phyloP scores from a whole-genome alignment of 2,888 invertebrate genomes.

The Stictocephala bisonia region DNA sequence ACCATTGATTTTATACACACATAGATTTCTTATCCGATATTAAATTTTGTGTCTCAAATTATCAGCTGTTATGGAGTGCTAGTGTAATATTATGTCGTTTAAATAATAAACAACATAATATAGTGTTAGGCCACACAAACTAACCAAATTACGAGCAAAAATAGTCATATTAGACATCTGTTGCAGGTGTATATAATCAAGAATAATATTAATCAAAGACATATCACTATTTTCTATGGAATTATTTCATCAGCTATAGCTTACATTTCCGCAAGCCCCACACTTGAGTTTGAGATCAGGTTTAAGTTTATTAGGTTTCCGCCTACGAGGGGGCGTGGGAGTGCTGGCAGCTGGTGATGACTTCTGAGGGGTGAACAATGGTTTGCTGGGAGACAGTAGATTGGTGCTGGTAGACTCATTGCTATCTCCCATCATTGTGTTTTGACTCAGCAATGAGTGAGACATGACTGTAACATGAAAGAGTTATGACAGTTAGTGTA shows the following conservation, averaged over 20 bases:
- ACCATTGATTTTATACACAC: too few relatives aligned
- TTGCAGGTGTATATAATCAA: too few relatives aligned
- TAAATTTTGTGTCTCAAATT: too few relatives aligned
- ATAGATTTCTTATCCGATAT: too few relatives aligned
- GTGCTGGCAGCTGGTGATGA: constrained; percentile 52
- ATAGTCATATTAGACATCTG: not conserved
- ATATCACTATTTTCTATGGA: not conserved
- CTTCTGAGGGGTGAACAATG: constrained; percentile 15
- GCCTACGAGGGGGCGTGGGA: constrained; percentile 66
- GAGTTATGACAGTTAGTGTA: too few relatives aligned
- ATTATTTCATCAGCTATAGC: not conserved
- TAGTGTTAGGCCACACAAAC: too few relatives aligned
- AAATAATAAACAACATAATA: too few relatives aligned
- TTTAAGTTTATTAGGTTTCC: constrained; percentile 84
- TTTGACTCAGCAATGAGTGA: constrained; percentile 4
- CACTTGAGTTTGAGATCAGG: constrained; percentile 93
- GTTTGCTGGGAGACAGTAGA: constrained; percentile 31
- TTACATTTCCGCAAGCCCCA: constrained; percentile 90
- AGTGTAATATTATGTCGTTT: too few relatives aligned
- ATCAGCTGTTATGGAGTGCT: too few relatives aligned
- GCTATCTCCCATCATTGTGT: constrained; percentile 35
- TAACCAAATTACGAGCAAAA: constrained; percentile 16
- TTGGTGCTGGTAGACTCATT: constrained; percentile 11
- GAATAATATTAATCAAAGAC: not conserved
- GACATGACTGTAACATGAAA: too few relatives aligned